Evolutionary conservation across 2,888 invertebrate genomes (phyloP), one percentile per base, ranked within the genome.

Genomic region (Drosophila neonasuta): DNA sequence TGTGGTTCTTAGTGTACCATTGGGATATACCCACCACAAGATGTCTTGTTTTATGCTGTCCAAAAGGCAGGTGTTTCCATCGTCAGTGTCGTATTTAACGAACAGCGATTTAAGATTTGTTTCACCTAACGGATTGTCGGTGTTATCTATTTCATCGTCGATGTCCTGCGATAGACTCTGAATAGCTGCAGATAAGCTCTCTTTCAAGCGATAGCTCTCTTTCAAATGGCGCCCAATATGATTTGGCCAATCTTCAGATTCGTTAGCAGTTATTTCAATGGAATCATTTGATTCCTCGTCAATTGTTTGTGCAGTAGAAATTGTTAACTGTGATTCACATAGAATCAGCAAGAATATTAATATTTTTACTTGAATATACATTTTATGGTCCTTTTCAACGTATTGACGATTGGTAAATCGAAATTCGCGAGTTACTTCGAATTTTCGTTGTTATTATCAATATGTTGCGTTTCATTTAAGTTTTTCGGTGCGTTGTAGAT

Each of bases 21-120:
- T 90, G 0, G 72, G 51, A 71, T 69, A 63, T 3, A 79, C 68
- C 90, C 90, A 90, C 76, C 86, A 81, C 30, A 86, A 61, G 8
- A 89, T 72, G 36, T 80, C 58, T 3, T 73, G 73, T 48, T 89
- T 90, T 0, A 89, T 54, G 4, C 67, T 63, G 50, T 89, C 85
- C 72, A 90, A 60, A 32, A 90, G 73, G 50, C 90, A 90, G 1
- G 58, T 70, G 15, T 82, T 80, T 0, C 70, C 71, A 30, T 79
- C 68, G 46, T 77, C 74, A 2, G 58, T 68, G 13, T 78, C 73
- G 17, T 83, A 79, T 45, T 78, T 81, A 0, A 70, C 29, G n/a
- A 88, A 48, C 1, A 79, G 48, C 2, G 66, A 65, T 34, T 77
- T 72, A 2, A 88, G 57, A 52, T 80, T 73, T 3, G 66, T 52